phyloP scores from a whole-genome alignment of 2,113 vertebrate genomes.

The Fulmarus glacialis region DNA sequence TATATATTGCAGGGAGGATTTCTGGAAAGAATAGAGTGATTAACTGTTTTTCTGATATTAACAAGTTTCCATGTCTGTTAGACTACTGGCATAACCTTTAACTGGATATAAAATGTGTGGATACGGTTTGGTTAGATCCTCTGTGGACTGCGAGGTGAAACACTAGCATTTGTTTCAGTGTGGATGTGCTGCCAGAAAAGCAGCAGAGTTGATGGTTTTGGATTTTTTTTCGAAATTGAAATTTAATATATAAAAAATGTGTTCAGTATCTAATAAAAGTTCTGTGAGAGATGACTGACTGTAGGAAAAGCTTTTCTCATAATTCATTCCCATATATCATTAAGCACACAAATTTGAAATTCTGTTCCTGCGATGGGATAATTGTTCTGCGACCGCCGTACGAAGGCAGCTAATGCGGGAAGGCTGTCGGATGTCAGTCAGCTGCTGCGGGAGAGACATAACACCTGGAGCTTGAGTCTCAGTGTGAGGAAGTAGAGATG shows the following conservation, averaged over 20 bases:
- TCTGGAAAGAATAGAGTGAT: not conserved
- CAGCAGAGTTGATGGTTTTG: not conserved
- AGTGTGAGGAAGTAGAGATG: not conserved
- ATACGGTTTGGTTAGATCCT: not conserved
- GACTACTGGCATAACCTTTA: not conserved
- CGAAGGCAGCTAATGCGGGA: not conserved
- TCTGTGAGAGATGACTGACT: not conserved
- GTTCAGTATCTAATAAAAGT: not conserved
- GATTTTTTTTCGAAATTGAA: not conserved
- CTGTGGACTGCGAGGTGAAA: not conserved
- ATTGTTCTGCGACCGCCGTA: rapidly evolving
- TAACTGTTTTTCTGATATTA: not conserved
- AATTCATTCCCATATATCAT: not conserved
- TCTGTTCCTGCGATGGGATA: not conserved
- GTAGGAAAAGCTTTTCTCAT: not conserved
- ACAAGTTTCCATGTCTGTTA: not conserved
- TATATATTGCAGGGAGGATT: not conserved
- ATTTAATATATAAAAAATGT: not conserved
- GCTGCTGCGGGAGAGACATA: not conserved
- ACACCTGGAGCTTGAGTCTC: not conserved
- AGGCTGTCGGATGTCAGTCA: not conserved
- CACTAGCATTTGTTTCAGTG: not conserved
- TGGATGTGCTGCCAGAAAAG: not conserved
- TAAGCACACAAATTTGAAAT: not conserved
- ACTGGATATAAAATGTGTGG: not conserved